A percentile compares a stretch with the other conserved stretches of the same genome.
Conservation (phyloP, 2,888 invertebrate genomes). For the Drosophila macrospina region DNA sequence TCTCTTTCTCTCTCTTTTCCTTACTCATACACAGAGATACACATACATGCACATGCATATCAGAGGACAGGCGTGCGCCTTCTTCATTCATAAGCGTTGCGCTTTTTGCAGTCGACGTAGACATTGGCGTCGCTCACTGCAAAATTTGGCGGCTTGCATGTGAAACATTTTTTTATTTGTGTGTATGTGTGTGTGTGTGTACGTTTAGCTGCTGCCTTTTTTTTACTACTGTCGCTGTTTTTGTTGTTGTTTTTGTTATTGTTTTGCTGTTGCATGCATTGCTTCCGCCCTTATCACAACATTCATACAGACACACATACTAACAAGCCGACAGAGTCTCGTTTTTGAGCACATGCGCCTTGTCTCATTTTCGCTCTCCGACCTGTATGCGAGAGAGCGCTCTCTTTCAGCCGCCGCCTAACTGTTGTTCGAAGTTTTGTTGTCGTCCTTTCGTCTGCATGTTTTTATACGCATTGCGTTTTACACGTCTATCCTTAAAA, state of each 20-base stretch:
- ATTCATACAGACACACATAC: slow-evolving; percentile 32
- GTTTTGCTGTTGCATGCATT: slow-evolving; percentile 57
- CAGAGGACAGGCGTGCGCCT: slow-evolving; percentile 58
- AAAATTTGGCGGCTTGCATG: slow-evolving; percentile 62
- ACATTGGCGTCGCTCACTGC: slow-evolving; percentile 45
- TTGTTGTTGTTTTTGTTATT: slow-evolving; percentile 45
- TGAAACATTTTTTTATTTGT: slow-evolving; percentile 39
- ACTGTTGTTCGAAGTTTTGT: slow-evolving; percentile 51
- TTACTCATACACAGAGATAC: slow-evolving; percentile 23
- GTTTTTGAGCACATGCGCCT: slow-evolving; percentile 52
- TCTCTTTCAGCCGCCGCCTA: slow-evolving; percentile 54
- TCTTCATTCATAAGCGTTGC: slow-evolving; percentile 72
- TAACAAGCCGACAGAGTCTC: slow-evolving; percentile 10
- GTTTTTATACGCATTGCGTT: slow-evolving; percentile 79
- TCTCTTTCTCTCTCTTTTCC: slow-evolving; percentile 27
- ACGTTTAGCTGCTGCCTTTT: slow-evolving; percentile 20
- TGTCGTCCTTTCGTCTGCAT: slow-evolving; percentile 71
- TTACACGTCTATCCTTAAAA: slow-evolving; percentile 75
- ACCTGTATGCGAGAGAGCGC: slow-evolving; percentile 4
- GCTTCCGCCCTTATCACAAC: slow-evolving; percentile 72
- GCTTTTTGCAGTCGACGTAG: slow-evolving; percentile 60
- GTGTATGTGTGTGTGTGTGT: slow-evolving; percentile 20
- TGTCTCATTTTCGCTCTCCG: slow-evolving; percentile 16
- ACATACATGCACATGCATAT: slow-evolving; percentile 12
- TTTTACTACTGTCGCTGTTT: slow-evolving; percentile 35